Evolutionary conservation across 2,888 invertebrate genomes (phyloP).

Genomic region (Cremastinae sp.): DNA sequence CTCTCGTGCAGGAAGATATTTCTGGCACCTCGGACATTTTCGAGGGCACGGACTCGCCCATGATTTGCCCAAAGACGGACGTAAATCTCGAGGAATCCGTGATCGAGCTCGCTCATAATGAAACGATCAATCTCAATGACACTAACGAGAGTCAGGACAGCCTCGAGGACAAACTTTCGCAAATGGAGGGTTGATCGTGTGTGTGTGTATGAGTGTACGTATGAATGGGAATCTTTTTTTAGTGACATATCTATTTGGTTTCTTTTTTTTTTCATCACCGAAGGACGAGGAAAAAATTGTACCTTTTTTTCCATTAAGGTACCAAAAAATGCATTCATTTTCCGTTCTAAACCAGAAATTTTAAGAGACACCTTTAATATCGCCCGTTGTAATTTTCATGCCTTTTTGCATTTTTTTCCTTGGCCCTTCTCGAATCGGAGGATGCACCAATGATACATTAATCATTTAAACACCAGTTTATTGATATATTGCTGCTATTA

Average conservation of each 20-base stretch:
- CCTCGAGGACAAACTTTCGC: conserved; percentile 77
- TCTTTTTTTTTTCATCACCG: neutral
- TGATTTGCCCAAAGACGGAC: conserved; percentile 59
- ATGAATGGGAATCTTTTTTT: neutral
- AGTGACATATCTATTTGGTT: neutral
- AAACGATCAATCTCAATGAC: conserved; percentile 76
- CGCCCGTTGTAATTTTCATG: too few species aligned
- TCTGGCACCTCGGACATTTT: conserved; percentile 72
- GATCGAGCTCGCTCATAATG: conserved; percentile 71
- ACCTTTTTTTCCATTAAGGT: too few species aligned
- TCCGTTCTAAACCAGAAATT: too few species aligned
- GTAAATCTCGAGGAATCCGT: conserved; percentile 69
- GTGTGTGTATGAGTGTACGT: neutral
- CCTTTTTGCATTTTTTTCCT: conserved; percentile 5
- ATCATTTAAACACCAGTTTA: conserved; percentile 23
- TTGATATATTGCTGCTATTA: conserved; percentile 13
- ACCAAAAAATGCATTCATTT: too few species aligned
- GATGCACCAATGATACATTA: conserved; percentile 16
- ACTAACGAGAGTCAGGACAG: conserved; percentile 78
- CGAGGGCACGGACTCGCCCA: conserved; percentile 59
- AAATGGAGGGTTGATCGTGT: conserved; percentile 75
- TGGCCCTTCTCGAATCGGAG: conserved; percentile 14
- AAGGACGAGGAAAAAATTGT: too few species aligned
- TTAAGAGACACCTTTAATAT: too few species aligned
- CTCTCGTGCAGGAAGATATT: conserved; percentile 65